These are phyloP conservation scores for Dynastes hyllus DNA, from an alignment of 2,888 invertebrate genomes.

Conservation along the genomic window DNA sequence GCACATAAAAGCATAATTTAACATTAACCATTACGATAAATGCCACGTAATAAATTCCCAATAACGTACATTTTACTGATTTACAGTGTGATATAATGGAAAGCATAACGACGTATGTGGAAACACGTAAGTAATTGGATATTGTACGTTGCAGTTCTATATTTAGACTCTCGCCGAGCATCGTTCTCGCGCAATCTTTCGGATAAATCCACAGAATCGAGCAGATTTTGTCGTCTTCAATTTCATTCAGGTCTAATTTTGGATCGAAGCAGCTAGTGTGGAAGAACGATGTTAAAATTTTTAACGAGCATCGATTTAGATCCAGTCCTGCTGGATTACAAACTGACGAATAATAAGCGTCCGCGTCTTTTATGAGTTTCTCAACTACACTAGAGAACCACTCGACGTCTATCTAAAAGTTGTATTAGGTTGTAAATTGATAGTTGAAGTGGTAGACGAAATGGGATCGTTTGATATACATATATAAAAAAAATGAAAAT, in stretches of 20 bases:
- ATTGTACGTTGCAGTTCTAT: conserved; percentile 34
- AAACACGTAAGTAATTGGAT: conserved; percentile 22
- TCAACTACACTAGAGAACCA: conserved; percentile 21
- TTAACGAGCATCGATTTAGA: conserved; percentile 24
- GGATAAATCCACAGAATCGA: conserved; percentile 12
- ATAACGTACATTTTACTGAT: neutral
- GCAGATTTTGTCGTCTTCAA: conserved; percentile 24
- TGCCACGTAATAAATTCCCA: neutral
- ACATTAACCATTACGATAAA: neutral
- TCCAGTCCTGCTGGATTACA: conserved; percentile 21
- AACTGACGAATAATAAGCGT: conserved; percentile 22
- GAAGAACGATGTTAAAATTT: conserved; percentile 32
- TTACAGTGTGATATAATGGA: neutral
- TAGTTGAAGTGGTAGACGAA: neutral
- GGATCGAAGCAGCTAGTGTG: conserved; percentile 10
- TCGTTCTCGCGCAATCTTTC: conserved; percentile 10
- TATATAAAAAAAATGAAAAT: too few relatives aligned
- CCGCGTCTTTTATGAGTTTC: conserved; percentile 15
- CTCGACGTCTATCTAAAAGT: conserved; percentile 19
- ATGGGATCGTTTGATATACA: too few relatives aligned
- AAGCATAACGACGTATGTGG: neutral
- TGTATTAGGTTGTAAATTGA: conserved; percentile 20
- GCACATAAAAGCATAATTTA: neutral
- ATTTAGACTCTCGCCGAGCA: conserved; percentile 12
- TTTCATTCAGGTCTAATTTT: conserved; percentile 46